phyloP scores from a whole-genome alignment of 1,140 invertebrate genomes.

The Bombus waltoni region DNA sequence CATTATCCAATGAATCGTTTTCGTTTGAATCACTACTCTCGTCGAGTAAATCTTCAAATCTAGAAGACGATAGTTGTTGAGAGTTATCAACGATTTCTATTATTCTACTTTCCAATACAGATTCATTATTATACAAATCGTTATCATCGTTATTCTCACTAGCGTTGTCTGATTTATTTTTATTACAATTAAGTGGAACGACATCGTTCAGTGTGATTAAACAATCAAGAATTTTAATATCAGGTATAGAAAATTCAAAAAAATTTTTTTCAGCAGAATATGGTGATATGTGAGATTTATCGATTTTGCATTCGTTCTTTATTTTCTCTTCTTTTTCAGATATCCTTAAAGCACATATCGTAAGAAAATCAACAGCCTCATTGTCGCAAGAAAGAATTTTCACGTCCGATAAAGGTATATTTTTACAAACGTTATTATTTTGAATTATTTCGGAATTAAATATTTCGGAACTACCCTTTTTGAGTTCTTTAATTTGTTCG shows the following conservation, averaged over 20 bases:
- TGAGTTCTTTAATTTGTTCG: constrained; percentile 4
- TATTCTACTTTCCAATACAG: not conserved
- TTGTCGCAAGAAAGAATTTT: constrained; percentile 75
- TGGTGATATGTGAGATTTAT: constrained; percentile 64
- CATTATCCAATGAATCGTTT: not conserved
- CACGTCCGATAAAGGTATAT: constrained; percentile 68
- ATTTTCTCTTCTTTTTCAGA: constrained; percentile 61
- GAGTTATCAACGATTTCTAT: not conserved
- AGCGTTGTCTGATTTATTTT: constrained; percentile 2
- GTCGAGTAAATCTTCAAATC: constrained; percentile 63
- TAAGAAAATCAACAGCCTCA: constrained; percentile 77
- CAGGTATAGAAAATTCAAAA: constrained; percentile 68
- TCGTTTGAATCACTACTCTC: constrained; percentile 53
- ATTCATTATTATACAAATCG: constrained; percentile 24
- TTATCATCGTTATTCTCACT: not conserved
- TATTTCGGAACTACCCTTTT: not conserved
- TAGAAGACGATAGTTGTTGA: constrained; percentile 24
- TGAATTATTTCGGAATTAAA: constrained; percentile 8
- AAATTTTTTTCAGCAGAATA: constrained; percentile 49
- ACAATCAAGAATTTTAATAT: constrained; percentile 61
- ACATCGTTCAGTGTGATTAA: not conserved
- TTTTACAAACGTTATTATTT: constrained; percentile 8
- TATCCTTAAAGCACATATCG: constrained; percentile 71
- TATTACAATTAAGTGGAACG: not conserved
- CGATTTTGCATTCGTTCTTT: constrained; percentile 40